phyloP scores from a whole-genome alignment of 2,888 invertebrate genomes.

The Chorisops tibialis region DNA sequence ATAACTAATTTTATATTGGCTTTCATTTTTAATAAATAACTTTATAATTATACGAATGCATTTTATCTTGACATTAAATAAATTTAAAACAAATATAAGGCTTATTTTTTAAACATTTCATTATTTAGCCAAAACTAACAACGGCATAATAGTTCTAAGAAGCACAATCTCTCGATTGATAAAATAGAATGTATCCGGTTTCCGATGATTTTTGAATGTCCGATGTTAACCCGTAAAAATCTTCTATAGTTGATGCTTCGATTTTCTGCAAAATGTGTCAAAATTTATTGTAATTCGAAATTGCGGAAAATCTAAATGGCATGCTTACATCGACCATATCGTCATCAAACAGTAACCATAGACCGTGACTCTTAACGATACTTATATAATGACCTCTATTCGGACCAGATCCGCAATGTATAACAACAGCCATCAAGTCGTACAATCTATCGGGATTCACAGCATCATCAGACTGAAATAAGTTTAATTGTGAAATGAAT shows the following conservation, averaged over 20 bases:
- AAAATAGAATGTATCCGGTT: conserved; percentile 99
- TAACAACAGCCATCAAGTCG: conserved; percentile 98
- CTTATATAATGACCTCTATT: conserved; percentile 99
- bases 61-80: background rate
- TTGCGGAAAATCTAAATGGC: background rate
- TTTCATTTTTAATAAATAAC: background rate
- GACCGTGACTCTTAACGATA: conserved; percentile 98
- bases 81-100: background rate
- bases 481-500: conserved; percentile 10
- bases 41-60: background rate
- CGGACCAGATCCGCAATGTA: conserved; percentile 98
- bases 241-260: conserved; percentile 97
- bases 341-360: conserved; percentile 99
- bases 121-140: background rate
- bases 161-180: conserved; percentile 85
- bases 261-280: conserved; percentile 88
- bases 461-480: conserved; percentile 89
- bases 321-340: conserved; percentile 97
- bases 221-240: conserved; percentile 98
- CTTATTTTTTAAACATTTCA: background rate
- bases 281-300: conserved; percentile 29
- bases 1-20: too few relatives aligned
- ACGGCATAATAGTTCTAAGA: background rate
- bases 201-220: conserved; percentile 99
- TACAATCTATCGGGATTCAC: conserved; percentile 97